These are phyloP conservation scores for Molossus alvarezi DNA, from an alignment of 2,797 vertebrate genomes.

Conservation along the genomic window DNA sequence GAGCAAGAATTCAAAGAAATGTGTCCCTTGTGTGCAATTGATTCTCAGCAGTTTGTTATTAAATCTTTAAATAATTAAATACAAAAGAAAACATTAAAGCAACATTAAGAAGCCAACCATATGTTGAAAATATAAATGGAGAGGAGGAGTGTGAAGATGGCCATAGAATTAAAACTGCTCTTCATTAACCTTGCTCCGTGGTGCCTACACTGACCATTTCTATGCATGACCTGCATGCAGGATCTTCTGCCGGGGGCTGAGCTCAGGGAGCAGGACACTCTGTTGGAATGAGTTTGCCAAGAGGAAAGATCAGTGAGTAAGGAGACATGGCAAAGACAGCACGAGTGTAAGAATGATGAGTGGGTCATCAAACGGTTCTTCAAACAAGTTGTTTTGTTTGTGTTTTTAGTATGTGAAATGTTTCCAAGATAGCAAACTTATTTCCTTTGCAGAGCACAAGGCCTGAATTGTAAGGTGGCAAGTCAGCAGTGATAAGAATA, in stretches of 20 bases:
- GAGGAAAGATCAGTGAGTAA: neutral
- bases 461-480: neutral
- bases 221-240: neutral
- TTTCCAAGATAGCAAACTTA: neutral
- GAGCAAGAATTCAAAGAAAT: slow-evolving; percentile 72
- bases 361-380: slow-evolving; percentile 21
- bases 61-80: slow-evolving; percentile 89
- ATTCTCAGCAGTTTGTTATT: slow-evolving; percentile 83
- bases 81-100: slow-evolving; percentile 73
- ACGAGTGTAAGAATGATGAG: neutral
- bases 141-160: neutral
- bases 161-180: slow-evolving; percentile 11
- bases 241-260: neutral
- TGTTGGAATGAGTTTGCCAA: slow-evolving; percentile 2
- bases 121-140: slow-evolving; percentile 65
- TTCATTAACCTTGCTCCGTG: slow-evolving; percentile 40
- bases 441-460: neutral
- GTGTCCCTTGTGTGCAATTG: slow-evolving; percentile 72
- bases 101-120: slow-evolving; percentile 71
- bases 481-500: neutral
- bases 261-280: neutral
- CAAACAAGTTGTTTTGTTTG: slow-evolving; percentile 9
- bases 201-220: neutral
- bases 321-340: neutral
- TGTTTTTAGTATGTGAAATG: neutral